Evolutionary conservation across 2,113 vertebrate species (phyloP).

Genomic region (Zosterops lateralis): DNA sequence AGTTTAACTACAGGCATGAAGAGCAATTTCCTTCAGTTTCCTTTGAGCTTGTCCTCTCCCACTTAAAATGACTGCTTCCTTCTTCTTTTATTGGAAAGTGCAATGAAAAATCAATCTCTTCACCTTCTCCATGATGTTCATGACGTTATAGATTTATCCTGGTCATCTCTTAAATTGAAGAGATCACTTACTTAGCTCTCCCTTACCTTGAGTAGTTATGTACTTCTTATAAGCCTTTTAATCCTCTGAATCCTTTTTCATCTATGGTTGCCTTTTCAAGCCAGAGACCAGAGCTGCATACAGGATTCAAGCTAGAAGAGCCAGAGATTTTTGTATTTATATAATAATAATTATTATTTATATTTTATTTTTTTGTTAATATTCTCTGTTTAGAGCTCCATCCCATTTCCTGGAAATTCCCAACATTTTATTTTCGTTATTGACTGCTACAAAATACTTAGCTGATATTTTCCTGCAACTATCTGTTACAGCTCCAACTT

Average conservation of each 20-base stretch:
- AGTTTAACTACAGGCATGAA: slow-evolving; percentile 19
- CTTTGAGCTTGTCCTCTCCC: slow-evolving; percentile 23
- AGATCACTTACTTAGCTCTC: not conserved
- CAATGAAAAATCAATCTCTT: not conserved
- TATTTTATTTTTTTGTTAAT: not conserved
- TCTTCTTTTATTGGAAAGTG: not conserved
- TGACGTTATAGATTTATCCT: not conserved
- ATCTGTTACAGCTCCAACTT: not conserved
- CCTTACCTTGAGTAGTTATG: not conserved
- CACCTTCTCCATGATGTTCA: not conserved
- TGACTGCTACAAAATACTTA: not conserved
- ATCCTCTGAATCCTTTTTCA: not conserved
- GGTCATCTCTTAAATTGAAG: not conserved
- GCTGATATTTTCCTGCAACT: not conserved
- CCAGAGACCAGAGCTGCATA: not conserved
- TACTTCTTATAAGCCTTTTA: not conserved
- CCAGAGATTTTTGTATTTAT: not conserved
- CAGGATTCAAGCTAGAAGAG: not conserved
- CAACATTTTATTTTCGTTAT: not conserved
- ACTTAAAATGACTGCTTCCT: not conserved
- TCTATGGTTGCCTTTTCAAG: not conserved
- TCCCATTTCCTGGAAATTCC: not conserved
- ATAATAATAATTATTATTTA: not conserved
- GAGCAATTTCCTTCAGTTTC: slow-evolving; percentile 22
- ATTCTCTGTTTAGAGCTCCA: not conserved